Percentiles rank a stretch among this genome's conserved stretches.
Conservation (phyloP, 2,797 vertebrate genomes). For the Morelia viridis region DNA sequence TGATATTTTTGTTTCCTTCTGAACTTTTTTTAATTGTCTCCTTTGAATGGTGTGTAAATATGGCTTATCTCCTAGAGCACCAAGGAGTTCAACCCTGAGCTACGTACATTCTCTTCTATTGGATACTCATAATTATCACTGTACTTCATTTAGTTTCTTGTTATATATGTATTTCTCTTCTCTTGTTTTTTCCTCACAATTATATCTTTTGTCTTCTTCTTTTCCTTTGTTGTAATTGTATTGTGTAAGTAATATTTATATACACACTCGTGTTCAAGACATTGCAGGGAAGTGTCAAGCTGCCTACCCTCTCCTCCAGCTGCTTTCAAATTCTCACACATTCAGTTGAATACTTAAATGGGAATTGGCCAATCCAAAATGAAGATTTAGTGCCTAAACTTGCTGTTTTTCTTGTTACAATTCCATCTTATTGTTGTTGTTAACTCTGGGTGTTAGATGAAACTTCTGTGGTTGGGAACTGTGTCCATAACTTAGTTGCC, state of each 20-base stretch:
- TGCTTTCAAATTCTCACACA: neutral
- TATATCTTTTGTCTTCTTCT: neutral
- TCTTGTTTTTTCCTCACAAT: neutral
- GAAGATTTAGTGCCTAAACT: neutral
- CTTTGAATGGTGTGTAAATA: neutral
- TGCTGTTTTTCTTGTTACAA: neutral
- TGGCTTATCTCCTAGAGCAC: neutral
- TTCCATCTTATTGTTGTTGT: neutral
- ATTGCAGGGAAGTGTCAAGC: neutral
- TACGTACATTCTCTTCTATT: neutral
- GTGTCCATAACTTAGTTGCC: neutral
- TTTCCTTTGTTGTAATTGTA: neutral
- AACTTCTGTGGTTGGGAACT: neutral
- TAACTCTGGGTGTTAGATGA: neutral
- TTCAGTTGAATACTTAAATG: neutral
- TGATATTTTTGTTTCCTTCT: neutral
- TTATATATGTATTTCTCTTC: neutral
- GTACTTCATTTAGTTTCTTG: neutral
- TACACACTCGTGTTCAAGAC: neutral
- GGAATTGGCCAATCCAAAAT: neutral
- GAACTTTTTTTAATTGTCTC: neutral
- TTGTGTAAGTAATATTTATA: neutral
- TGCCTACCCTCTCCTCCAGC: neutral
- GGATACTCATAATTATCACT: neutral
- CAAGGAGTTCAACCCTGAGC: neutral